Evolutionary conservation across 2,888 invertebrate genomes (phyloP).

Genomic region (Agonopterix heracliana): DNA sequence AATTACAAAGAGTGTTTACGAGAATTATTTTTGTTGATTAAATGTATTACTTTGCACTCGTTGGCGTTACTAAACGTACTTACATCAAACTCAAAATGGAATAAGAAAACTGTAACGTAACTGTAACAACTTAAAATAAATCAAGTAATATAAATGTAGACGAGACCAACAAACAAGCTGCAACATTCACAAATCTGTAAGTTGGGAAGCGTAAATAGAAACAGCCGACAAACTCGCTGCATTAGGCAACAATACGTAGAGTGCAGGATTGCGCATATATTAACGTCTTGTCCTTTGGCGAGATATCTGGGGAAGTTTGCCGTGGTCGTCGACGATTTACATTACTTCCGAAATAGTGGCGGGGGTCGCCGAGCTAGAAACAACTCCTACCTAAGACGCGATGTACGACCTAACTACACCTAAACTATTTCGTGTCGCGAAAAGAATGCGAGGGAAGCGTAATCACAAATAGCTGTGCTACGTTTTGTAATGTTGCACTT

Average conservation of each 20-base stretch:
- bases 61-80: too few relatives aligned
- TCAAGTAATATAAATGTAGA: conserved; percentile 9
- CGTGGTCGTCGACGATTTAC: conserved; percentile 66
- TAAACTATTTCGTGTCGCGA: conserved; percentile 26
- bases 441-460: conserved; percentile 21
- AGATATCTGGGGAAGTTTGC: conserved; percentile 66
- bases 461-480: conserved; percentile 5
- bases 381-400: conserved; percentile 24
- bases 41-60: too few relatives aligned
- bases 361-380: conserved; percentile 45
- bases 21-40: too few relatives aligned
- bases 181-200: conserved; percentile 34
- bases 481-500: not conserved
- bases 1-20: too few relatives aligned
- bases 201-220: conserved; percentile 52
- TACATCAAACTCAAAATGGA: too few relatives aligned
- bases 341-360: conserved; percentile 67
- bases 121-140: conserved; percentile 4
- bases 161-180: conserved; percentile 21
- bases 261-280: conserved; percentile 70
- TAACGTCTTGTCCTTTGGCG: conserved; percentile 73
- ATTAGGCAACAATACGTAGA: conserved; percentile 66
- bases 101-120: conserved; percentile 12
- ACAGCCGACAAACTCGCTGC: conserved; percentile 55
- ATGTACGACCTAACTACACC: conserved; percentile 19